Conservation (phyloP, 1,140 invertebrate genomes). For the Drosophila suzukii region DNA sequence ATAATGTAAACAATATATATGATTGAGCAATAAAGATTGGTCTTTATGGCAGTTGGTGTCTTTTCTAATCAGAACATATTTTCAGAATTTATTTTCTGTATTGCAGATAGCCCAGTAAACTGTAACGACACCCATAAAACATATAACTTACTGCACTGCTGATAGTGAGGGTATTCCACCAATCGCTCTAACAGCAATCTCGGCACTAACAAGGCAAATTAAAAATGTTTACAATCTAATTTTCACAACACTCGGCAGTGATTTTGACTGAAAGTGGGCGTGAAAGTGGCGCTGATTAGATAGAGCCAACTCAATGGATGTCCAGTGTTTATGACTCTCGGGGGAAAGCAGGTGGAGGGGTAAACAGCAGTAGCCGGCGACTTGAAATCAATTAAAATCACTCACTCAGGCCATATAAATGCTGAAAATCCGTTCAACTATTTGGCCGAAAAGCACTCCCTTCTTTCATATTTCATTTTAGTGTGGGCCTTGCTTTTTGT, state of each 20-base stretch:
- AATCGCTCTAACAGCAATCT: conserved; percentile 8
- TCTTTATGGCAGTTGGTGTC: background rate
- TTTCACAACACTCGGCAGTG: conserved; percentile 36
- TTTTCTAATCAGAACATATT: background rate
- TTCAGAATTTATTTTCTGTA: background rate
- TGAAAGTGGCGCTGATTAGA: conserved; percentile 61
- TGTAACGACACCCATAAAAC: background rate
- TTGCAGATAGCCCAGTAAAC: conserved; percentile 6
- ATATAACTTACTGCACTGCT: background rate
- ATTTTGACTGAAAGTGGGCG: conserved; percentile 43
- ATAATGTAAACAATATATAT: background rate
- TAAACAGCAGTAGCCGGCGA: conserved; percentile 8
- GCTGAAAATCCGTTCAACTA: conserved; percentile 46
- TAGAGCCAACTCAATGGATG: conserved; percentile 21
- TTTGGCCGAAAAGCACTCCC: conserved; percentile 15
- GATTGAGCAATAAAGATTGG: background rate
- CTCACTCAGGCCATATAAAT: conserved; percentile 31
- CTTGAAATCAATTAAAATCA: conserved; percentile 57
- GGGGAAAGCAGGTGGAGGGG: background rate
- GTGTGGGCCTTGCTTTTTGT: conserved; percentile 40
- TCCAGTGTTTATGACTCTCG: background rate
- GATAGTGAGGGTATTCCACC: conserved; percentile 16
- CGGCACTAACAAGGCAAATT: conserved; percentile 37
- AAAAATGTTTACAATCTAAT: conserved; percentile 51
- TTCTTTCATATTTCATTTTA: conserved; percentile 37